phyloP scores from a whole-genome alignment of 2,797 vertebrate species.

The Sciurus carolinensis region DNA sequence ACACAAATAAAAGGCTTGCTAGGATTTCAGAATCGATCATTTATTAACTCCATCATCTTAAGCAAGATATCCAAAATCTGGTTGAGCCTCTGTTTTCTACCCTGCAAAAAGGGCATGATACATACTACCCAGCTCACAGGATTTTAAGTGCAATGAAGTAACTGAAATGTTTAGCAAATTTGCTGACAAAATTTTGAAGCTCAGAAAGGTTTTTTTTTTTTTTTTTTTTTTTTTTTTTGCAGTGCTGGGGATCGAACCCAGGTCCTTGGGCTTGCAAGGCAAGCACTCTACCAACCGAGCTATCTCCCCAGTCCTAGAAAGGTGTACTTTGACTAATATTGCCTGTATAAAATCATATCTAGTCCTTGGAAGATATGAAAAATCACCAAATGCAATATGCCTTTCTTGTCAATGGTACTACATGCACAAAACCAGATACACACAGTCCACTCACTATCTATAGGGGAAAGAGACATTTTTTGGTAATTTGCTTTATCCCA shows the following conservation, averaged over 20 bases:
- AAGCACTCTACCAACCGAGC: no score
- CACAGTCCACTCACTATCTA: neutral
- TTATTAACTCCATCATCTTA: neutral
- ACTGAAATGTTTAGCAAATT: neutral
- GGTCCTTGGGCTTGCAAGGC: no score
- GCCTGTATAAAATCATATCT: neutral
- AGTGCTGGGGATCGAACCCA: no score
- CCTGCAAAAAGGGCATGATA: neutral
- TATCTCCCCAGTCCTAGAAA: neutral
- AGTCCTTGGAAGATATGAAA: neutral
- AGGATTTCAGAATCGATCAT: neutral
- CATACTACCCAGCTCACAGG: neutral
- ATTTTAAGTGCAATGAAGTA: neutral
- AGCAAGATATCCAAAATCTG: neutral
- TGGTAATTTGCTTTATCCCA: neutral
- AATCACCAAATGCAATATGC: neutral
- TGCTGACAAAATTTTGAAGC: neutral
- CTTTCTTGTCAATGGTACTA: neutral
- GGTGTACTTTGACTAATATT: neutral
- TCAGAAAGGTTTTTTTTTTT: neutral
- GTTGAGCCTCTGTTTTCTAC: neutral
- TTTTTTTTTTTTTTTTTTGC: no score
- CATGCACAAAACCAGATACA: neutral
- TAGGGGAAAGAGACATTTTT: neutral
- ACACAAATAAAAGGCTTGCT: neutral